A percentile compares a stretch with the other conserved stretches of the same genome.
Conservation (phyloP, 2,797 vertebrate genomes). For the Sebastes iracundus region DNA sequence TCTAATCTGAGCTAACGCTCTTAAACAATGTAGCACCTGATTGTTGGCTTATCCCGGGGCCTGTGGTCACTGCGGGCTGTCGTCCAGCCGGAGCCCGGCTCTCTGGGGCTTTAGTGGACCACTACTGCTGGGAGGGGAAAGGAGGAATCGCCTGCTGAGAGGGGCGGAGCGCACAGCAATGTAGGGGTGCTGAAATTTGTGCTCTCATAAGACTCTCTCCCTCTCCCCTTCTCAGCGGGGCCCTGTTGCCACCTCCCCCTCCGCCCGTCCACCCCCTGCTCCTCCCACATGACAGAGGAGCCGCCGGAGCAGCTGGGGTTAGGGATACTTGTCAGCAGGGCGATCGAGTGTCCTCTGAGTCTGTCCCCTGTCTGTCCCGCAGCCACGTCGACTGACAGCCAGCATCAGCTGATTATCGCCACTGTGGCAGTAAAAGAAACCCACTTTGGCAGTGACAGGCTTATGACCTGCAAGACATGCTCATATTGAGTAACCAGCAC, state of each 20-base stretch:
- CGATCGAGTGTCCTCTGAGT: slow-evolving; percentile 72
- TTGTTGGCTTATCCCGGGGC: slow-evolving; percentile 69
- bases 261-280: slow-evolving; percentile 4
- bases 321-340: slow-evolving; percentile 77
- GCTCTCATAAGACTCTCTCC: slow-evolving; percentile 50
- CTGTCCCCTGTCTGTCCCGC: slow-evolving; percentile 66
- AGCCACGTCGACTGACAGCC: slow-evolving; percentile 73
- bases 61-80: slow-evolving; percentile 40
- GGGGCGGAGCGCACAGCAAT: slow-evolving; percentile 26
- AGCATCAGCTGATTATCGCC: slow-evolving; percentile 84
- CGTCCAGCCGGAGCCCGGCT: slow-evolving; percentile 28
- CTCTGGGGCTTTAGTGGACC: slow-evolving; percentile 43
- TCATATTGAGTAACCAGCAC: slow-evolving; percentile 78
- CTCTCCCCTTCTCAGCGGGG: slow-evolving; percentile 63
- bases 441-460: slow-evolving; percentile 75
- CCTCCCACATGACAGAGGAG: slow-evolving; percentile 71
- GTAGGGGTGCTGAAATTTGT: slow-evolving; percentile 65
- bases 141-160: slow-evolving; percentile 28
- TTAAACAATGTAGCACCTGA: slow-evolving; percentile 78
- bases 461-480: slow-evolving; percentile 73
- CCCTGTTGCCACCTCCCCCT: slow-evolving; percentile 74
- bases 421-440: slow-evolving; percentile 79
- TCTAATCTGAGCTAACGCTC: slow-evolving; percentile 71
- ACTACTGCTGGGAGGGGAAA: slow-evolving; percentile 17
- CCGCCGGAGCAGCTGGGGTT: slow-evolving; percentile 72